phyloP scores from a whole-genome alignment of 2,113 vertebrate genomes.

The Guaruba guarouba region DNA sequence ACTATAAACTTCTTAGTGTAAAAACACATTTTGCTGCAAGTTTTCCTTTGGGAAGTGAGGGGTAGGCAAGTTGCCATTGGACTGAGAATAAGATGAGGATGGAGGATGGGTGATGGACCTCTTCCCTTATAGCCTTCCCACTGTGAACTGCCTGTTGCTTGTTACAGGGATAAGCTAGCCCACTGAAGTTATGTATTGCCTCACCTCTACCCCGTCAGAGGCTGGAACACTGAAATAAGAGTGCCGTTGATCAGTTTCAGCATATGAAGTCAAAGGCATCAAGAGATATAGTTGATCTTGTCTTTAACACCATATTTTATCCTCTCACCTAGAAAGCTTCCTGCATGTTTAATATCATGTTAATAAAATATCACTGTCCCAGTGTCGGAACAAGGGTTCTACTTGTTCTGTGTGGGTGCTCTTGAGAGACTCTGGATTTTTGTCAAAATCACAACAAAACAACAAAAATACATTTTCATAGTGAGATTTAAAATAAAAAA shows the following conservation, averaged over 20 bases:
- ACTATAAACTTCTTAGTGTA: background rate
- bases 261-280: background rate
- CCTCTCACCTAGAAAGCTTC: background rate
- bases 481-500: background rate
- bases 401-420: background rate
- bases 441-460: background rate
- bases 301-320: background rate
- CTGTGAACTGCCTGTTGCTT: background rate
- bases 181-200: background rate
- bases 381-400: background rate
- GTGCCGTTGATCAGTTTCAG: background rate
- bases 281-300: fast-evolving
- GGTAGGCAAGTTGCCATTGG: background rate
- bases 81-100: background rate
- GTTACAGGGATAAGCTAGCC: background rate
- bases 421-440: background rate
- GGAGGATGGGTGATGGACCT: fast-evolving
- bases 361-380: background rate
- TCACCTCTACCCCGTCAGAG: background rate
- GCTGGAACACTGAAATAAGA: background rate
- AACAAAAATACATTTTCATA: background rate
- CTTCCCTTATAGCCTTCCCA: background rate
- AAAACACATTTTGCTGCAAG: background rate
- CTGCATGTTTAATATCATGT: background rate
- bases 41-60: background rate